These are phyloP conservation scores for Nesospiza acunhae DNA, from an alignment of 2,113 vertebrate genomes.

Conservation along the genomic window DNA sequence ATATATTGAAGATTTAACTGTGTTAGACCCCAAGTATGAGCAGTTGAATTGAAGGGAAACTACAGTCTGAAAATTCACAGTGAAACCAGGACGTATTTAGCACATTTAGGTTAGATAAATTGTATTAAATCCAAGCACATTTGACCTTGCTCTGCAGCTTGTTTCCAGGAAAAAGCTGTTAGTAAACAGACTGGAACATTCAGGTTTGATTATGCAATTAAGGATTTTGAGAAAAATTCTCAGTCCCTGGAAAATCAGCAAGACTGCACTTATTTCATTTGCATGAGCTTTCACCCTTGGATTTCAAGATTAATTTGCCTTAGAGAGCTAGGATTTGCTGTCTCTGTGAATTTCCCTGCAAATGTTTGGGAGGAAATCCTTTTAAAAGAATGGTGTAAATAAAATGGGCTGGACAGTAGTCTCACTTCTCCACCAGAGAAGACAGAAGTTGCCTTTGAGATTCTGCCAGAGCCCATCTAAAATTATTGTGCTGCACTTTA, in stretches of 20 bases:
- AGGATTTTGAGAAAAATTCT: not conserved
- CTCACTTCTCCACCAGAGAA: not conserved
- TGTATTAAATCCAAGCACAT: not conserved
- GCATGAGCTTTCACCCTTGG: not conserved
- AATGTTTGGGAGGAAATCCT: constrained; percentile 5
- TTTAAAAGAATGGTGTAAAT: not conserved
- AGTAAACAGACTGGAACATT: not conserved
- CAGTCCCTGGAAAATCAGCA: not conserved
- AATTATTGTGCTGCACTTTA: not conserved
- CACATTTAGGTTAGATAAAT: not conserved
- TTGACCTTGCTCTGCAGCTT: not conserved
- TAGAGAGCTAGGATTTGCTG: not conserved
- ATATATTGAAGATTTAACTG: not conserved
- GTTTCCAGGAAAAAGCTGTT: not conserved
- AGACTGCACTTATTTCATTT: not conserved
- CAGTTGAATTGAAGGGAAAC: not conserved
- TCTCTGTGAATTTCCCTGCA: not conserved
- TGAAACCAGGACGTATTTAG: not conserved
- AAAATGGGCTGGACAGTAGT: not conserved
- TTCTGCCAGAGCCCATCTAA: not conserved
- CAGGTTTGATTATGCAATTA: not conserved
- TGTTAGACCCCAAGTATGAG: not conserved
- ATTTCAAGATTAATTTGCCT: constrained; percentile 5
- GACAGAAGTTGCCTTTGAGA: not conserved
- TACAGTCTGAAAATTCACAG: not conserved